Evolutionary conservation across 2,113 vertebrate species (phyloP).

Genomic region (Phodopus roborovskii): DNA sequence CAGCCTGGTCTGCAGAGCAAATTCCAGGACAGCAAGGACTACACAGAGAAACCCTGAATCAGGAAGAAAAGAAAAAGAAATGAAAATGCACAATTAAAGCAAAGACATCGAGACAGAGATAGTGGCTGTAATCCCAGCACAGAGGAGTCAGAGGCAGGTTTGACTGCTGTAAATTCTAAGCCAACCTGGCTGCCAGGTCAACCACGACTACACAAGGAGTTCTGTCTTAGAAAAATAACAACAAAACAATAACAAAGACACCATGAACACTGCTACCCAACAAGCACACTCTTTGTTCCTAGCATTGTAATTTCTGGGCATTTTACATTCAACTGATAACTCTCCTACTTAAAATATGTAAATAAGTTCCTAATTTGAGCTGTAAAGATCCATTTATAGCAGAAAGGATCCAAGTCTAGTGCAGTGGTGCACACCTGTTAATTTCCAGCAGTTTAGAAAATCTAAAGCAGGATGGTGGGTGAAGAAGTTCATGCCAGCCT

Average conservation of each 20-base stretch:
- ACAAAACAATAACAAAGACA: constrained; percentile 52
- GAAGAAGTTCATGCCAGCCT: not conserved
- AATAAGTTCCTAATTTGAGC: not conserved
- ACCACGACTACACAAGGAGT: not conserved
- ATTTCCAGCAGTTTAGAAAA: not conserved
- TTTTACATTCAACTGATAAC: constrained; percentile 48
- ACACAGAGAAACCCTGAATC: not conserved
- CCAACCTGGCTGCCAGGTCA: not conserved
- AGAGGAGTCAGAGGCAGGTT: not conserved
- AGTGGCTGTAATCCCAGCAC: not conserved
- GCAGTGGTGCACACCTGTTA: not conserved
- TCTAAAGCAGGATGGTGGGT: not conserved
- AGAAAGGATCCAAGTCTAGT: constrained; percentile 14
- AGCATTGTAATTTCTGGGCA: constrained; percentile 57
- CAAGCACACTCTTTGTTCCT: constrained; percentile 66
- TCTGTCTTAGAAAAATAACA: not conserved
- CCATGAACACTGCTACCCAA: constrained; percentile 77
- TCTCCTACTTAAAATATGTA: constrained; percentile 9
- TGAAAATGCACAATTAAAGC: constrained; percentile 35
- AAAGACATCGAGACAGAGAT: not conserved
- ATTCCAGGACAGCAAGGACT: not conserved
- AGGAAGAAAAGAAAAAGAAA: not conserved
- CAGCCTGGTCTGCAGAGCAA: not conserved
- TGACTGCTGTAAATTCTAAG: not conserved
- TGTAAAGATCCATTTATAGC: not conserved